A percentile compares a stretch with the other conserved stretches of the same genome.
Evolutionary conservation across 2,888 invertebrate species (phyloP).

Genomic region (Podotricha telesiphe): DNA sequence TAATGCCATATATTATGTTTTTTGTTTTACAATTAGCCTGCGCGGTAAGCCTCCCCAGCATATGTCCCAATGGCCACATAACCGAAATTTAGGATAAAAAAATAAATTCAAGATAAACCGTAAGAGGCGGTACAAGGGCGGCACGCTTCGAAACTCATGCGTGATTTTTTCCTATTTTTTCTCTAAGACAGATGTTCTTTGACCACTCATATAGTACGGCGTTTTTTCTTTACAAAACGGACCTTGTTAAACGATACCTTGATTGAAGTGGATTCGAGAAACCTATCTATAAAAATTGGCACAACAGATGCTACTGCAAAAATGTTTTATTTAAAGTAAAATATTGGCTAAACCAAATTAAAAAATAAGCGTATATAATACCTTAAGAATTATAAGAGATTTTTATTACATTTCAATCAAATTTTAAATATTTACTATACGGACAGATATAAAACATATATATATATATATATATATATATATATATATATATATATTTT

Average conservation of each 20-base stretch:
- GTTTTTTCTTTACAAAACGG: constrained; percentile 56
- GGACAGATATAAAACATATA: too few species aligned
- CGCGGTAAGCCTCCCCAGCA: constrained; percentile 50
- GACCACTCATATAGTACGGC: constrained; percentile 72
- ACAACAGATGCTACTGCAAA: constrained; percentile 10
- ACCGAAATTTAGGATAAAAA: constrained; percentile 59
- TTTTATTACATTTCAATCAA: too few species aligned
- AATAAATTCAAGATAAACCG: constrained; percentile 62
- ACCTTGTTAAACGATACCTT: constrained; percentile 68
- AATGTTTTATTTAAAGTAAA: not conserved
- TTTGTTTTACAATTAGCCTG: constrained; percentile 31
- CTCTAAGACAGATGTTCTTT: constrained; percentile 74
- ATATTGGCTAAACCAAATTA: not conserved
- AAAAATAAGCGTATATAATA: not conserved
- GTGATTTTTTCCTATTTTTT: constrained; percentile 56
- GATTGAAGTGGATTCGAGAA: constrained; percentile 59
- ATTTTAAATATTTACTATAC: too few species aligned
- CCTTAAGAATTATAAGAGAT: too few species aligned
- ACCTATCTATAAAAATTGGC: constrained; percentile 22
- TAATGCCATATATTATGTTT: constrained; percentile 1
- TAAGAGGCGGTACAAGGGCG: constrained; percentile 70
- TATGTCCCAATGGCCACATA: constrained; percentile 60
- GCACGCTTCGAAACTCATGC: constrained; percentile 72
- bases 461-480: too few species aligned
- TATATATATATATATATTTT: too few species aligned